Evolutionary conservation across 2,113 vertebrate genomes (phyloP).

Genomic region (Protobothrops mucrosquamatus): DNA sequence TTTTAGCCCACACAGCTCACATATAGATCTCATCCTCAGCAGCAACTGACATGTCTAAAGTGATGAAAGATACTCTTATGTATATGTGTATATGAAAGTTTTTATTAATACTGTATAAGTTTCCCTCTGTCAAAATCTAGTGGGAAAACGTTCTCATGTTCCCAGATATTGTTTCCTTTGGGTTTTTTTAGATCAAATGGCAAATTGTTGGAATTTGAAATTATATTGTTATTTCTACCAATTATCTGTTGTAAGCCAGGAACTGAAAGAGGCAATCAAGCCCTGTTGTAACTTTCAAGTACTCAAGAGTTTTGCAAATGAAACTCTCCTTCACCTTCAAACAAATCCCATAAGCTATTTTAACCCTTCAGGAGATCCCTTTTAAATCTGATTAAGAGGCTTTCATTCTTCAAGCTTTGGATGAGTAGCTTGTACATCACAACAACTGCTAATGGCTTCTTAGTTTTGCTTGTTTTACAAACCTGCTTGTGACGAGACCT

Average conservation of each 20-base stretch:
- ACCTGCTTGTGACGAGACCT: not conserved
- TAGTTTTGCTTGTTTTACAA: not conserved
- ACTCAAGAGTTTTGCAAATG: slow-evolving; percentile 12
- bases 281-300: not conserved
- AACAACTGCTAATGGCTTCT: not conserved
- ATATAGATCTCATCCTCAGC: not conserved
- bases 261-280: not conserved
- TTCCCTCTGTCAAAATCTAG: not conserved
- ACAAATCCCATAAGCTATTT: not conserved
- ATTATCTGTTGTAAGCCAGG: not conserved
- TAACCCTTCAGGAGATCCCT: not conserved
- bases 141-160: fast-evolving
- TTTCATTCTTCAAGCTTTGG: slow-evolving; percentile 14
- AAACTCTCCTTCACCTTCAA: slow-evolving; percentile 11
- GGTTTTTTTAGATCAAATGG: not conserved
- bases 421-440: not conserved
- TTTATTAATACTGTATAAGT: not conserved
- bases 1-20: not conserved
- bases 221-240: not conserved
- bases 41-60: not conserved
- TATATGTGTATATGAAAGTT: not conserved
- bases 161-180: not conserved
- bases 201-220: not conserved
- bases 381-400: not conserved
- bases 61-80: not conserved